These are phyloP conservation scores for Gasterosteus nipponicus DNA, from an alignment of 2,113 vertebrate species.

Conservation along the genomic window DNA sequence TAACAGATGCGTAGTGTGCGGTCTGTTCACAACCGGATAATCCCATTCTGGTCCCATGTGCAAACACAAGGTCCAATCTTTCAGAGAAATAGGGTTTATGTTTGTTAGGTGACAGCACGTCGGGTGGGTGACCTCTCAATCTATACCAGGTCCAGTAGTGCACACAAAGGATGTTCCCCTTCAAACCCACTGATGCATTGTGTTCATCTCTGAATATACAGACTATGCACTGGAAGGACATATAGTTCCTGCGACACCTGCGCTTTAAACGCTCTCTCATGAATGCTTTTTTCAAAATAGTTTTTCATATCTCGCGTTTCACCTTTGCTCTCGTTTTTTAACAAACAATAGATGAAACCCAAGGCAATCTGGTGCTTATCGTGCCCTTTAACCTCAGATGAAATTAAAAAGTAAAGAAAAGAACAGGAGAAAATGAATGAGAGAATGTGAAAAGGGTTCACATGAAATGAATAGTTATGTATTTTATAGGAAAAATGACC, in stretches of 20 bases:
- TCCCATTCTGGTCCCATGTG: slow-evolving; percentile 62
- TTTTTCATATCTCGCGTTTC: not conserved
- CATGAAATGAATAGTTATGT: not conserved
- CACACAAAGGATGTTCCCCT: slow-evolving; percentile 61
- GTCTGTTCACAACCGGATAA: slow-evolving; percentile 43
- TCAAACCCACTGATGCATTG: slow-evolving; percentile 43
- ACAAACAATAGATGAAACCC: not conserved
- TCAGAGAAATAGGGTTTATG: slow-evolving; percentile 75
- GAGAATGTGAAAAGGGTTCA: not conserved
- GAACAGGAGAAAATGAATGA: not conserved
- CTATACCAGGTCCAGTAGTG: slow-evolving; percentile 55
- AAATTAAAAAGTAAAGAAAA: not conserved
- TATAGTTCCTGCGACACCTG: slow-evolving; percentile 18
- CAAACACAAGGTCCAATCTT: slow-evolving; percentile 78
- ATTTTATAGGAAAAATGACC: not conserved
- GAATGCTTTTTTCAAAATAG: not conserved
- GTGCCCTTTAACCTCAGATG: not conserved
- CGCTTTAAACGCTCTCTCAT: not conserved
- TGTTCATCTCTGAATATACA: slow-evolving; percentile 32
- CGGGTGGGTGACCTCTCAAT: slow-evolving; percentile 67
- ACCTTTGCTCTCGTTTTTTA: not conserved
- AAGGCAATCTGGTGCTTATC: not conserved
- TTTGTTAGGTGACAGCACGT: slow-evolving; percentile 68
- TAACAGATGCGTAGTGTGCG: slow-evolving; percentile 29
- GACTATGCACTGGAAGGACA: slow-evolving; percentile 1